phyloP scores from a whole-genome alignment of 1,140 invertebrate genomes.

The Brachionus calyciflorus region DNA sequence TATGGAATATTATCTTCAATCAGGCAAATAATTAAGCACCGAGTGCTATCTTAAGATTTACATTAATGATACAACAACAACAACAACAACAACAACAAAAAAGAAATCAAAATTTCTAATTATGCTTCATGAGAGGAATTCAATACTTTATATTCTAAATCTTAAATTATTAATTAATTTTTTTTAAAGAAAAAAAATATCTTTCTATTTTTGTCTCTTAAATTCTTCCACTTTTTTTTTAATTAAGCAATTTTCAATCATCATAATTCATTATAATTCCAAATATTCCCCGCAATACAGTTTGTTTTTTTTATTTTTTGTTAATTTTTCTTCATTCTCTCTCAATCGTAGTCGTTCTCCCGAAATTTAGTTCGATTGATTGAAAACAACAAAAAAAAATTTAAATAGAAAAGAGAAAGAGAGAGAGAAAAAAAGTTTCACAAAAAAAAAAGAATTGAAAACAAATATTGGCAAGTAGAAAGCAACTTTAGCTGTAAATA shows the following conservation, averaged over 20 bases:
- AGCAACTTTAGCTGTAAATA: neutral
- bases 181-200: too few relatives aligned
- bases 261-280: slow-evolving; percentile 45
- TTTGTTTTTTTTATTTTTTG: neutral
- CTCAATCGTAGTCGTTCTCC: neutral
- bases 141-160: neutral
- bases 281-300: neutral
- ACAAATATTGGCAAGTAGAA: slow-evolving; percentile 12
- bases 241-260: slow-evolving; percentile 39
- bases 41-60: too few relatives aligned
- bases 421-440: neutral
- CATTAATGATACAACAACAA: too few relatives aligned
- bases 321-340: too few relatives aligned
- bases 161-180: slow-evolving; percentile 22
- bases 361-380: slow-evolving; percentile 34
- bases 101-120: too few relatives aligned
- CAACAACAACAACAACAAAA: too few relatives aligned
- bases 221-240: neutral
- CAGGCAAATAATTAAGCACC: neutral
- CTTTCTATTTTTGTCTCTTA: neutral
- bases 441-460: slow-evolving; percentile 29
- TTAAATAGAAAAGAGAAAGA: neutral
- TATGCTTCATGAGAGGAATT: neutral
- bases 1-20: neutral
- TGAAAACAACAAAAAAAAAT: neutral